Evolutionary conservation across 2,797 vertebrate genomes (phyloP).

Genomic region (Pteronotus mesoamericanus): DNA sequence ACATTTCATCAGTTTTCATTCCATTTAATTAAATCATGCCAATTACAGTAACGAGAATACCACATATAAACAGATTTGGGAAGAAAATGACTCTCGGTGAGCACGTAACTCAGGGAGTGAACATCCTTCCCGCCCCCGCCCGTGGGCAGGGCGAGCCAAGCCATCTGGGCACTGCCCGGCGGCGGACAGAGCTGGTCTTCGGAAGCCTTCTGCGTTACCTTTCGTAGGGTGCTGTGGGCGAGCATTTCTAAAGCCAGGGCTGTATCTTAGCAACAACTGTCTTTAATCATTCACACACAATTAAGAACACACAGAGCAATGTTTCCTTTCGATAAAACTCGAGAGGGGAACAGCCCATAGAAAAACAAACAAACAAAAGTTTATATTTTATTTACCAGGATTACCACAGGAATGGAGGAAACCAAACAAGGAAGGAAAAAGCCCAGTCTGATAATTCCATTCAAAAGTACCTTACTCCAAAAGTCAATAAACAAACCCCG

Average conservation of each 20-base stretch:
- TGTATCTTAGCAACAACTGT: neutral
- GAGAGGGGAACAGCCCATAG: neutral
- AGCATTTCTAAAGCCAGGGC: neutral
- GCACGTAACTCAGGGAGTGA: neutral
- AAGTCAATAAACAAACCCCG: neutral
- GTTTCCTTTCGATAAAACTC: neutral
- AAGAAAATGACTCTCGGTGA: neutral
- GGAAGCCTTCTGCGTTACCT: neutral
- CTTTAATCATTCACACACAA: neutral
- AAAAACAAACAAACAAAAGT: conserved; percentile 2
- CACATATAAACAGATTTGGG: neutral
- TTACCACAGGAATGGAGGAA: neutral
- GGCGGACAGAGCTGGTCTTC: too few species aligned
- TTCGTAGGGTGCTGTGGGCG: neutral
- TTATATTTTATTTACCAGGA: too few species aligned
- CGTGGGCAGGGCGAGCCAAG: fast-evolving
- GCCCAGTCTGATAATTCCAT: neutral
- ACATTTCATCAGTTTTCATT: conserved; percentile 53
- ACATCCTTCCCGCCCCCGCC: neutral
- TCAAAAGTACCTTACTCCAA: neutral
- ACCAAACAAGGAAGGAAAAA: neutral
- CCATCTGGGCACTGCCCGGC: neutral
- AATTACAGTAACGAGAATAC: conserved; percentile 14
- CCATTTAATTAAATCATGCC: conserved; percentile 49
- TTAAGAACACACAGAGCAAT: neutral